Conservation (phyloP, 2,888 invertebrate species). For the Spialia ferax region DNA sequence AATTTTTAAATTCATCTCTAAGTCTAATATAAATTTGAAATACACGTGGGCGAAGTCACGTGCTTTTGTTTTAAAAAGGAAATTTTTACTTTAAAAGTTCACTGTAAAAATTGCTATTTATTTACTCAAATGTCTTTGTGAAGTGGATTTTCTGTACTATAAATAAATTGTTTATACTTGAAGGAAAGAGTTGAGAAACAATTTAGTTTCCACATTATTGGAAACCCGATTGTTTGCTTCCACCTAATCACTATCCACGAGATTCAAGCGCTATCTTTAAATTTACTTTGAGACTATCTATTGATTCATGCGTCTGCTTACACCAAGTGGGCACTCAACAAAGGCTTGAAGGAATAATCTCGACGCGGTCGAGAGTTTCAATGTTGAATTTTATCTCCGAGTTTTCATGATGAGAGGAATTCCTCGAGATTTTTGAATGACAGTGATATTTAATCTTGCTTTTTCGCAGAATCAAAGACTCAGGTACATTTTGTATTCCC, state of each 20-base stretch:
- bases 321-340: conserved; percentile 49
- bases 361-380: conserved; percentile 54
- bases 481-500: neutral
- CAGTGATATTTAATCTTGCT: conserved; percentile 20
- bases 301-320: conserved; percentile 50
- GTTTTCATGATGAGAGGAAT: conserved; percentile 49
- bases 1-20: too few relatives aligned
- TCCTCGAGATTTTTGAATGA: conserved; percentile 18
- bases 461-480: too few relatives aligned
- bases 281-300: conserved; percentile 36
- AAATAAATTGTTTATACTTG: neutral
- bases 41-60: too few relatives aligned
- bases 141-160: neutral
- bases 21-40: too few relatives aligned
- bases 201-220: conserved; percentile 49
- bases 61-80: too few relatives aligned
- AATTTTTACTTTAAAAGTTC: neutral
- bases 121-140: neutral
- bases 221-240: conserved; percentile 27
- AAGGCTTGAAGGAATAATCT: conserved; percentile 66
- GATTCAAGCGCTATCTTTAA: conserved; percentile 21
- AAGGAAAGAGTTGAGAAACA: conserved; percentile 41
- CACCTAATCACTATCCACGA: conserved; percentile 28
- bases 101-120: too few relatives aligned
- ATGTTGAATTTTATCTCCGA: conserved; percentile 69